Evolutionary conservation across 2,113 vertebrate genomes (phyloP).

Genomic region (Camelus bactrianus): DNA sequence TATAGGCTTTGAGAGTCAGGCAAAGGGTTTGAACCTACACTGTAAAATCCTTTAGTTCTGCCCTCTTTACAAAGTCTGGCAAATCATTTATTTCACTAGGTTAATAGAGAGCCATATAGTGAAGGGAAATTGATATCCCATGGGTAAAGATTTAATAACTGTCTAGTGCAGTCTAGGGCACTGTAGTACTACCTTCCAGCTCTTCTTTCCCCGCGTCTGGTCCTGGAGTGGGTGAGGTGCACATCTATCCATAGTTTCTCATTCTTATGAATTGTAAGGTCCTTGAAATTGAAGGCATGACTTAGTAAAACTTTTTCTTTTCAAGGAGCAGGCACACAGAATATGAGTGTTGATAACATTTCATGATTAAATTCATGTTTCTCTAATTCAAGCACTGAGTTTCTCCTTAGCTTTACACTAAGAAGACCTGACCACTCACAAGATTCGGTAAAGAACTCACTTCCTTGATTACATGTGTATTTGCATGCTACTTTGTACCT

Average conservation of each 20-base stretch:
- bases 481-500: neutral
- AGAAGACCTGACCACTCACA: neutral
- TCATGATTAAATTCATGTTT: neutral
- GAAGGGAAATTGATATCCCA: neutral
- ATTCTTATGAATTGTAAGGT: neutral
- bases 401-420: neutral
- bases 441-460: neutral
- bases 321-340: neutral
- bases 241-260: neutral
- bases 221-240: neutral
- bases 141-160: neutral
- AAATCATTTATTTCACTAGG: neutral
- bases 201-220: fast-evolving
- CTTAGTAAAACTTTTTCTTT: neutral
- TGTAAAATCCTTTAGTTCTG: neutral
- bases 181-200: neutral
- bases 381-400: neutral
- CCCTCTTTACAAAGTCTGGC: neutral
- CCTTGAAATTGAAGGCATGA: neutral
- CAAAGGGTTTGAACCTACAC: neutral
- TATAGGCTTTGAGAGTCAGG: neutral
- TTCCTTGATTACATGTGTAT: neutral
- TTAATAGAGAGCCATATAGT: neutral
- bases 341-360: neutral
- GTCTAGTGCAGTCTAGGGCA: neutral